Base-by-base conservation (phyloP, 2,888 invertebrate genomes). In the Myopa testacea region DNA sequence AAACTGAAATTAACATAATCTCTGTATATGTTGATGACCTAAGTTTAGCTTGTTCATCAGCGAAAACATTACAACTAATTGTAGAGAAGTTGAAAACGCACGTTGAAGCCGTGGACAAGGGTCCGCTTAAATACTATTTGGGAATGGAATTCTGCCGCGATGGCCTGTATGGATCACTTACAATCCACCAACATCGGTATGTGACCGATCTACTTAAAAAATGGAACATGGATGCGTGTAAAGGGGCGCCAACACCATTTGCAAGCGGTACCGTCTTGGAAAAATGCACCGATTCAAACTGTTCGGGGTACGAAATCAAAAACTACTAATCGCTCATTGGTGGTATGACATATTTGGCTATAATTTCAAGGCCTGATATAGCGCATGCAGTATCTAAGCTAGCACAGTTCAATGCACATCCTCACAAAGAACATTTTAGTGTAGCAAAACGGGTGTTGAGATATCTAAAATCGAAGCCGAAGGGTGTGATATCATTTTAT, bases 311-410 rank as follows among this genome's bases (percentile, higher is more conserved):
- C 19, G 70, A 78, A 12, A 58, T 78, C 6, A 78, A 68, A 77
- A 14, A 62, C 4, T 81, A 80, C 55, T 78, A 80, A 45, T 40
- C 78, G 12, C 55, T 81, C 37, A 73, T 81, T 68, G 78, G 80
- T 14, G 67, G 75, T 12, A 70, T 81, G 14, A 79, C 77, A 62
- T 80, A 80, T 77, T 60, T 80, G 34, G 78, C 80, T 26, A 75
- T 75, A 45, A 75, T 60, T 14, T 69, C 78, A 50, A 77, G 58
- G 34, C 79, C 81, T 58, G 80, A 81, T 55, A 80, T 82, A n/a
- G 76, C 79, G 16, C 79, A 81, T 40, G 75, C 72, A 16, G 80
- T 81, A 3, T 82, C 81, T 0, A 79, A 71, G 26, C 62, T 80
- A 34, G 40, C 76, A 14, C 80, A 82, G 63, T 81, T 80, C 63